Conservation (phyloP, 2,113 vertebrate species). For the Oreochromis aureus region DNA sequence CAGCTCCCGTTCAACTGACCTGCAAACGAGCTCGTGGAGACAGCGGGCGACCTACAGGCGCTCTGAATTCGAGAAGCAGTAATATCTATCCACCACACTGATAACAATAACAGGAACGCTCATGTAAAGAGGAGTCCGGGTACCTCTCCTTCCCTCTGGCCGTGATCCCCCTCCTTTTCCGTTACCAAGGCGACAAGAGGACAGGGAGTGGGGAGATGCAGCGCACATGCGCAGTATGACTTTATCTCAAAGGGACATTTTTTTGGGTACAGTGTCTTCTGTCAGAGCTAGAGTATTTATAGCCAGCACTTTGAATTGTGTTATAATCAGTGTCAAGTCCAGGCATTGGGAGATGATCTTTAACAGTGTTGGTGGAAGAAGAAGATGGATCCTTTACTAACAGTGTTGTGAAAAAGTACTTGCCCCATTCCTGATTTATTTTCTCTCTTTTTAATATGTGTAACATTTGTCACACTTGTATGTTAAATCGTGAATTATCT, state of each 20-base stretch:
- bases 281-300: constrained; percentile 6
- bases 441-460: not conserved
- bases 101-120: constrained; percentile 1
- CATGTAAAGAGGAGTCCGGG: constrained; percentile 50
- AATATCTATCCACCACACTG: not conserved
- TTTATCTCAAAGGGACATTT: constrained; percentile 2
- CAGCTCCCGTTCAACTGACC: constrained; percentile 12
- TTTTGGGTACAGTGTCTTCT: not conserved
- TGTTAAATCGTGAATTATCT: not conserved
- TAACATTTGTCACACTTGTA: not conserved
- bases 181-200: constrained; percentile 68
- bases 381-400: not conserved
- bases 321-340: not conserved
- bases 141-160: constrained; percentile 44
- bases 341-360: not conserved
- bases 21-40: not conserved
- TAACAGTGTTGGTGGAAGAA: not conserved
- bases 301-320: not conserved
- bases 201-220: constrained; percentile 70
- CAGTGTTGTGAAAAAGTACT: not conserved
- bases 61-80: not conserved
- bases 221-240: constrained; percentile 65
- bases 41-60: not conserved
- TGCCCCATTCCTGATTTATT: not conserved
- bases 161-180: constrained; percentile 40